Base-by-base conservation (phyloP, 1,140 invertebrate species). In the Sycophaga agraensis region DNA sequence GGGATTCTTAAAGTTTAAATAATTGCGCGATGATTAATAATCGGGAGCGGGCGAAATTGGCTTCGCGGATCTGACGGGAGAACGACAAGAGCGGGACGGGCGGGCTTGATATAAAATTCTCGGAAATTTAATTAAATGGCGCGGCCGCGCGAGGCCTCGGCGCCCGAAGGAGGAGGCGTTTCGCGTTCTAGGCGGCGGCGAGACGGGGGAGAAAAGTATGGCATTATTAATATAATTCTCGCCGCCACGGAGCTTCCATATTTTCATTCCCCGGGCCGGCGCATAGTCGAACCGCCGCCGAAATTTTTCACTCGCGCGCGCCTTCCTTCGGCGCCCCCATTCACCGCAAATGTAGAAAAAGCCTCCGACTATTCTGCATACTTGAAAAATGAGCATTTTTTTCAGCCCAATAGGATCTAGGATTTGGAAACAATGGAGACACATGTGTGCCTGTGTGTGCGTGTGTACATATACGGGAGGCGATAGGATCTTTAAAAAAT, bases 171-270 rank as follows among this genome's bases (percentile, higher is more conserved):
- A 22, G 37, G 40, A 16, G 35, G 35, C 26, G 9, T 14, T 65
- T 21, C 46, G 31, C 59, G 46, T 37, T 65, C 34, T 40, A 46
- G 50, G 53, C 57, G 42, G 64, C 57, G 42, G 64, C 34, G 60
- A 60, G 48, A 62, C 64, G 43, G 64, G 63, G 59, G 63, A 63
- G 58, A 35, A 66, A 68, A 63, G 56, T 51, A 46, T 48, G 56
- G n/a, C 60, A 64, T 73, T 76, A 75, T 76, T 75, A 76, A 75
- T 75, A 75, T 73, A 70, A 74, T 75, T 70, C 70, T 66, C 60
- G 67, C 66, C 60, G 67, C 66, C 43, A 48, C 49, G 37, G 57
- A 43, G 49, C 65, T 63, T 66, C 46, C 57, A 37, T 54, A 50
- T 54, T 59, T 63, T 59, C 55, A 59, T 46, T 37, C 34, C 24